Evolutionary conservation across 2,888 invertebrate species (phyloP), one percentile per base, ranked within the genome.

Genomic region (Odiellus spinosus): DNA sequence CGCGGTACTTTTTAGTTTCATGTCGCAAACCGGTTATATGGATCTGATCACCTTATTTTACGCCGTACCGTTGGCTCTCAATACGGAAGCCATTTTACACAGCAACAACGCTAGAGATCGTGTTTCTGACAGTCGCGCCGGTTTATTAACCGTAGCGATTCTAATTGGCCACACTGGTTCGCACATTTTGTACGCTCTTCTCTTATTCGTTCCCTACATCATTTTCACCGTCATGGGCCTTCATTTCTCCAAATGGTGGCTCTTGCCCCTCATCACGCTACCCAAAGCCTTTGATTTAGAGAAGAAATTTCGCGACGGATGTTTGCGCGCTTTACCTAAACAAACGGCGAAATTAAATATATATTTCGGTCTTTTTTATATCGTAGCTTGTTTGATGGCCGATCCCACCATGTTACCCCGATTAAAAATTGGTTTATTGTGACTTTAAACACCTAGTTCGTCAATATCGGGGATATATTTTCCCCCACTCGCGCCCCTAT

Each of bases 71-170:
- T 68, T 95, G 52, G 91, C 93, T 10, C 68, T 95, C 18, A 91
- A 90, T 61, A 90, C 90, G 2, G 93, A 91, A 66, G 91, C 91
- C 43, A 91, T 93, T 61, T 71, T 95, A 48, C 93, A 93, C 64
- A 84, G 87, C 61, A 95, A 93, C 64, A 93, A 95, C 64, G 87
- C 90, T 1, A 75, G 91, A 56, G 91, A 93, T 68, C 75, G 84
- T 56, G 86, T 87, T 61, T 78, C 78, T 49, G 93, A 93, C 62
- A 76, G 78, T 52, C 77, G 77, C 63, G 91, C 85, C 42, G 90
- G 90, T 53, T 90, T 91, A 59, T 87, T 93, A 0, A 95, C 93
- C 14, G 68, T 93, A 59, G 90, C 93, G n/a, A 91, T 93, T 61
- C 68, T 91, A 45, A 80, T 93, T 55, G 93, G 93, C 18, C 80